Percentiles rank a stretch among this genome's conserved stretches.
These are phyloP conservation scores for Antheraea mylitta DNA, from an alignment of 1,140 invertebrate genomes.

Conservation along the genomic window DNA sequence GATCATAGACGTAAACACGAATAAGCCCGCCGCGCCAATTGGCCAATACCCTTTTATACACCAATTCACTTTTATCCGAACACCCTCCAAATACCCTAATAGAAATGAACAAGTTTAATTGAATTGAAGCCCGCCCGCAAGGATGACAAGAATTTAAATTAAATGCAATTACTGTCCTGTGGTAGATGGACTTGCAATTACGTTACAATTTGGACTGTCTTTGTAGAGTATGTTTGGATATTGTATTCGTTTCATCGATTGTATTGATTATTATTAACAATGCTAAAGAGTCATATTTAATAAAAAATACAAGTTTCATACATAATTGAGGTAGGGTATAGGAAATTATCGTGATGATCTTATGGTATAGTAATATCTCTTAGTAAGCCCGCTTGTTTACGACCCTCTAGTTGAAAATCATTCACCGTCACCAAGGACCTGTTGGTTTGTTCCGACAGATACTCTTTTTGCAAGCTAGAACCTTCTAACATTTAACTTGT, in stretches of 20 bases:
- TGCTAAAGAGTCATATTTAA: too few relatives aligned
- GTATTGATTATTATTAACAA: background rate
- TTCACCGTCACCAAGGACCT: too few relatives aligned
- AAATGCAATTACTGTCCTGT: constrained; percentile 47
- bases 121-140: constrained; percentile 49
- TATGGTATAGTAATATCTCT: too few relatives aligned
- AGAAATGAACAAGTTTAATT: constrained; percentile 65
- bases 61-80: constrained; percentile 30
- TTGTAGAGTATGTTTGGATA: background rate
- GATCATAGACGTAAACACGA: constrained; percentile 67
- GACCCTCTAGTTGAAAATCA: too few relatives aligned
- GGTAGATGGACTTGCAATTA: constrained; percentile 5
- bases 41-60: constrained; percentile 57
- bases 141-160: constrained; percentile 56
- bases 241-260: background rate
- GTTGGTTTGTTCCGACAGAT: too few relatives aligned
- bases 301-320: too few relatives aligned
- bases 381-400: too few relatives aligned
- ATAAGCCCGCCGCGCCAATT: constrained; percentile 57
- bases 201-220: background rate
- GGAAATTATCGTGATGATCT: too few relatives aligned
- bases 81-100: constrained; percentile 23
- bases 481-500: too few relatives aligned
- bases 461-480: too few relatives aligned
- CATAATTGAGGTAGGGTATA: too few relatives aligned